Evolutionary conservation across 92 coral and sea anemone genomes (phyloP).

Genomic region (Bergia sp.): DNA sequence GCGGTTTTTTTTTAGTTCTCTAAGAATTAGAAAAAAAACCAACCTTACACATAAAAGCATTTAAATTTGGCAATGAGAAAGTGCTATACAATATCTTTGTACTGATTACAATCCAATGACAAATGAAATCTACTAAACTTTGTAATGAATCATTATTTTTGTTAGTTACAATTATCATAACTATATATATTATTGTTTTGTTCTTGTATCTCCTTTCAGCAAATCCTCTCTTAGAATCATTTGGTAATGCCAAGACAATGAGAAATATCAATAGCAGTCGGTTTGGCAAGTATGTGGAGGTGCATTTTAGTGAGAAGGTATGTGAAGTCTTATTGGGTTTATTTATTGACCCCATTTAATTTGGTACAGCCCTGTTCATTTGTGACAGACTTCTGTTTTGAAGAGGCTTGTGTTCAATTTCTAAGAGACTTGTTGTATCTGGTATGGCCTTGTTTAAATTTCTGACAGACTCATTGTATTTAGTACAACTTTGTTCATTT

Average conservation of each 20-base stretch:
- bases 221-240: slow-evolving; percentile 93
- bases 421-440: no score
- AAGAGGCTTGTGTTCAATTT: no score
- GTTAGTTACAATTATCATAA: neutral
- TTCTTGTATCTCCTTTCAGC: slow-evolving; percentile 56
- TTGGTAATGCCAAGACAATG: slow-evolving; percentile 97
- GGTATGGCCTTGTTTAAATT: no score
- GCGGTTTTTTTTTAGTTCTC: no score
- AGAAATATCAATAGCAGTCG: slow-evolving; percentile 96
- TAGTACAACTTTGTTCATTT: no score
- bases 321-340: neutral
- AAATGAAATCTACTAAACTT: neutral
- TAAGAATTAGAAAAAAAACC: no score
- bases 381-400: no score
- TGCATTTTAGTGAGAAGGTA: slow-evolving; percentile 98
- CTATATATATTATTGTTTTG: neutral
- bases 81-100: no score
- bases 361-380: neutral
- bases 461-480: no score
- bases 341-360: neutral
- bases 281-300: slow-evolving; percentile 97
- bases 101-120: no score
- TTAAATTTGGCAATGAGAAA: no score
- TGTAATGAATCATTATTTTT: neutral
- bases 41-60: no score